These are phyloP conservation scores for Apocrypta bakeri DNA, from an alignment of 1,140 invertebrate genomes.

Conservation along the genomic window DNA sequence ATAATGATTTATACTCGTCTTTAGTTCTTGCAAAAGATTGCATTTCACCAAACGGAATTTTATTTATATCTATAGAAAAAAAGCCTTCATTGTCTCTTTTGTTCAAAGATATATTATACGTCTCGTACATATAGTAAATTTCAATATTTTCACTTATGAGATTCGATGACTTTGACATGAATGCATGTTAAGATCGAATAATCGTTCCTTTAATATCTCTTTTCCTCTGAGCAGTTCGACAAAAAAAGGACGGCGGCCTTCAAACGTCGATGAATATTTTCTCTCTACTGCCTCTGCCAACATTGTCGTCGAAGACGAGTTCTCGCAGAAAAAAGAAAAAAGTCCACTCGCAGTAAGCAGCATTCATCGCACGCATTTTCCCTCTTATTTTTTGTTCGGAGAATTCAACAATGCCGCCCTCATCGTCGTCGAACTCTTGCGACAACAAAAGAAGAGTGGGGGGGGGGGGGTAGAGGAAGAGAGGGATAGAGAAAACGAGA, in stretches of 20 bases:
- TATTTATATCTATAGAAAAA: too few species aligned
- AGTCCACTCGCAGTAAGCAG: not conserved
- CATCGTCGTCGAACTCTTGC: not conserved
- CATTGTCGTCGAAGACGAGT: not conserved
- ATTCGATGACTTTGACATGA: conserved; percentile 20
- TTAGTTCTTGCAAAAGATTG: not conserved
- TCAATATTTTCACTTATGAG: conserved; percentile 24
- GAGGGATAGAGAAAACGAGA: not conserved
- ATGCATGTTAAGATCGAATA: conserved; percentile 32
- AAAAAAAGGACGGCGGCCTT: conserved; percentile 6
- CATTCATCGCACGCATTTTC: conserved; percentile 4
- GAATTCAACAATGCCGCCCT: not conserved
- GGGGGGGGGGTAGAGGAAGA: not conserved
- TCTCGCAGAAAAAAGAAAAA: conserved; percentile 17
- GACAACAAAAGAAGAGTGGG: not conserved
- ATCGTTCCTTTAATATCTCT: conserved; percentile 38
- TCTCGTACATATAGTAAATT: conserved; percentile 9
- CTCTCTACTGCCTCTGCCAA: not conserved
- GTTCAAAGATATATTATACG: too few species aligned
- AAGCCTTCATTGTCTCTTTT: not conserved
- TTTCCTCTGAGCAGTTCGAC: not conserved
- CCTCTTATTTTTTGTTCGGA: not conserved
- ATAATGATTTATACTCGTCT: conserved; percentile 45
- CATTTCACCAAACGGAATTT: not conserved
- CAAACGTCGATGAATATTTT: conserved; percentile 39